phyloP scores from a whole-genome alignment of 2,888 invertebrate genomes.

The Gasteruption jaculator region DNA sequence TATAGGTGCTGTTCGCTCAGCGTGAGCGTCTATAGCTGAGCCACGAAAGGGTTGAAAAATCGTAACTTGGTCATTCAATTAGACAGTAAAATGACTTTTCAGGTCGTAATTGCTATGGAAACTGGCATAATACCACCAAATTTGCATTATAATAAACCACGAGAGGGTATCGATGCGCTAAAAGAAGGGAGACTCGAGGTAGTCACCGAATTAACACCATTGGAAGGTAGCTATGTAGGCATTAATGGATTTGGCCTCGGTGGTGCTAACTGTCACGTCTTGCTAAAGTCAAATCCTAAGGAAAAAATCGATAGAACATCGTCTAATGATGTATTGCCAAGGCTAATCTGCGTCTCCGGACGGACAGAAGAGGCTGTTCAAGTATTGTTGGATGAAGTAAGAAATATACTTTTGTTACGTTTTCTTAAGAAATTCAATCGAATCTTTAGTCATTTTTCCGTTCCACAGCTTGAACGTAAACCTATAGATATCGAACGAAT shows the following conservation, averaged over 20 bases:
- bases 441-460: no score
- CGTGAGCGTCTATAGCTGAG: no score
- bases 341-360: conserved; percentile 71
- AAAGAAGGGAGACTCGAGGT: conserved; percentile 22
- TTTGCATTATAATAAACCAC: conserved; percentile 54
- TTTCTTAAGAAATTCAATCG: no score
- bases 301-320: conserved; percentile 60
- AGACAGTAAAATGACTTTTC: no score
- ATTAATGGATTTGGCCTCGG: conserved; percentile 94
- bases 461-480: conserved; percentile 51
- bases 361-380: conserved; percentile 73
- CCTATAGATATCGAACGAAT: conserved; percentile 62
- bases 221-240: conserved; percentile 69
- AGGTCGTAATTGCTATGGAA: conserved; percentile 26
- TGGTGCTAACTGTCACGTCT: conserved; percentile 75
- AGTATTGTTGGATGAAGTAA: conserved; percentile 61
- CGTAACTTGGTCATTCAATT: no score
- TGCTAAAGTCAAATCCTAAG: conserved; percentile 61
- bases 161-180: conserved; percentile 20
- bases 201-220: conserved; percentile 44
- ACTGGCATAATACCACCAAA: conserved; percentile 54
- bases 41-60: no score
- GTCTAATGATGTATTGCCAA: conserved; percentile 64
- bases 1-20: no score
- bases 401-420: no score